Evolutionary conservation across 2,797 vertebrate genomes (phyloP).

Genomic region (Poecilia wingei): DNA sequence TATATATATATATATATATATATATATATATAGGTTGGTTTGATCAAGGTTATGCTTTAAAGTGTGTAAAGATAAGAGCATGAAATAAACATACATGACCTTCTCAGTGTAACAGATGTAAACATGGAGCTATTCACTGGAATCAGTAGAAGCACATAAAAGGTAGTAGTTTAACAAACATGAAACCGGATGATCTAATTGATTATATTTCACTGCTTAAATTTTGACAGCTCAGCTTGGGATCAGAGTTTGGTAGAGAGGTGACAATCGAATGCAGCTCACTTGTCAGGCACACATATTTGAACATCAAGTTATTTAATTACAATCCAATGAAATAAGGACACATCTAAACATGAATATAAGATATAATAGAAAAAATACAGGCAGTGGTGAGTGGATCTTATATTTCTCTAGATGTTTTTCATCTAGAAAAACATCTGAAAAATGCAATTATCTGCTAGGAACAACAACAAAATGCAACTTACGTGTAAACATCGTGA

Average conservation of each 20-base stretch:
- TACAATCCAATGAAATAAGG: background rate
- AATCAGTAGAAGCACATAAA: background rate
- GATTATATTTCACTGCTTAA: background rate
- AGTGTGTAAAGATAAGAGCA: background rate
- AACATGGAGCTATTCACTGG: background rate
- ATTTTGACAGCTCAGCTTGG: background rate
- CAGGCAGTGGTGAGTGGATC: background rate
- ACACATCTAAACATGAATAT: background rate
- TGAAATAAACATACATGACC: background rate
- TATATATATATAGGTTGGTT: background rate
- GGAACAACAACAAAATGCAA: slow-evolving; percentile 47
- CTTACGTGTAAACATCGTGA: slow-evolving; percentile 99
- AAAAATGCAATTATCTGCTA: too few species aligned
- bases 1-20: too few species aligned
- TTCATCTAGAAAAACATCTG: background rate
- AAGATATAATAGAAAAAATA: background rate
- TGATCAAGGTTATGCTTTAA: background rate
- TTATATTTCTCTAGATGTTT: background rate
- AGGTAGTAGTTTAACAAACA: background rate
- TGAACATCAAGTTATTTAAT: background rate
- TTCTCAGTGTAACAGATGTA: background rate
- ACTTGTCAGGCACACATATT: background rate
- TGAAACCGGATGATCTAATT: background rate
- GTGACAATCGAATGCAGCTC: background rate
- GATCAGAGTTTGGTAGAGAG: background rate